Conservation (phyloP, 2,113 vertebrate species). For the Desmodus rotundus region DNA sequence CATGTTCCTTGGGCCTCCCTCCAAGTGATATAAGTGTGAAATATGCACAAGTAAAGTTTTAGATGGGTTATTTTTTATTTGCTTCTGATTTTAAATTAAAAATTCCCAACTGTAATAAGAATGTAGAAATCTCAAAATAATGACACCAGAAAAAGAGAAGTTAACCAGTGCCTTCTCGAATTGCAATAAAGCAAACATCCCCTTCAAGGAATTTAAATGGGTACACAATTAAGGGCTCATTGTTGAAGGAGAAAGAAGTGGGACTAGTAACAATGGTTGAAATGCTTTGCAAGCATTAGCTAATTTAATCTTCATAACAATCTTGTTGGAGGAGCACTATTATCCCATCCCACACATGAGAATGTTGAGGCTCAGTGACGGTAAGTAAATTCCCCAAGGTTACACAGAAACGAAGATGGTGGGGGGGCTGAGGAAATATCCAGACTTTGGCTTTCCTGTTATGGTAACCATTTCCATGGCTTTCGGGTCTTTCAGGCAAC, state of each 20-base stretch:
- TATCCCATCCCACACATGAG: not conserved
- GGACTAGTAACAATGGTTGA: not conserved
- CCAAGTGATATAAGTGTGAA: not conserved
- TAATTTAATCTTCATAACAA: not conserved
- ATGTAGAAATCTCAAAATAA: slow-evolving; percentile 1
- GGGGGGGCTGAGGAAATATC: not conserved
- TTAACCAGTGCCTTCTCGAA: not conserved
- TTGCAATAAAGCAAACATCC: not conserved
- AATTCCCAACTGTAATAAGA: slow-evolving; percentile 16
- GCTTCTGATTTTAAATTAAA: not conserved
- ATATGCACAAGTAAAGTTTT: not conserved
- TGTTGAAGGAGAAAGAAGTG: not conserved
- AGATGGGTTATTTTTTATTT: not conserved
- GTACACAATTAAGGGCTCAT: not conserved
- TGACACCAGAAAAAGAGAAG: not conserved
- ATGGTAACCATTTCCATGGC: not conserved
- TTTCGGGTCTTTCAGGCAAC: not conserved
- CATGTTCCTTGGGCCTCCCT: not conserved
- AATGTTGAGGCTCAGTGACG: not conserved
- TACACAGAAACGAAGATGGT: not conserved
- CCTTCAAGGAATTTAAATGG: not conserved
- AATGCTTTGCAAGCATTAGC: not conserved
- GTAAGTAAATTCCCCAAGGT: not conserved
- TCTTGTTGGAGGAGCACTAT: not conserved
- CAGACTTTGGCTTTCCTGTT: not conserved